These are phyloP conservation scores for Protophormia terraenovae DNA, from an alignment of 2,888 invertebrate genomes.

Conservation along the genomic window DNA sequence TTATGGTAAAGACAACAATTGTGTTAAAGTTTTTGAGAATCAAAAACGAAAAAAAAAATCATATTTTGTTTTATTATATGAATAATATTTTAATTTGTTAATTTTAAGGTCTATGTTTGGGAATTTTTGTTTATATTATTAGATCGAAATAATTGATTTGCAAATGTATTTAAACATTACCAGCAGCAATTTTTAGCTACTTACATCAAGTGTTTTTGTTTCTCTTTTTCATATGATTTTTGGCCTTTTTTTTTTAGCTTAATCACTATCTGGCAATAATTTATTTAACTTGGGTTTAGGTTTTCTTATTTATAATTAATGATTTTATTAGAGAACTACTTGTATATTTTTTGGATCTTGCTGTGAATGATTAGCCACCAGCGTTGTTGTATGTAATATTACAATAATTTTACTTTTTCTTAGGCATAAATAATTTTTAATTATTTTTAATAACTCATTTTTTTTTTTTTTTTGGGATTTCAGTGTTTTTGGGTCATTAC, in stretches of 20 bases:
- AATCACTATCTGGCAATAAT: too few relatives aligned
- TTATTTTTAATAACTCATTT: slow-evolving; percentile 37
- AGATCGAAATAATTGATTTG: neutral
- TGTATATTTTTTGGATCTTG: slow-evolving; percentile 44
- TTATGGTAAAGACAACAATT: neutral
- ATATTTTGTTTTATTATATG: slow-evolving; percentile 6
- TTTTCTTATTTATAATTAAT: slow-evolving; percentile 59
- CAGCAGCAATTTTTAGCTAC: neutral
- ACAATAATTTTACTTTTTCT: slow-evolving; percentile 26
- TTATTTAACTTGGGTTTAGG: too few relatives aligned
- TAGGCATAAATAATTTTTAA: slow-evolving; percentile 48
- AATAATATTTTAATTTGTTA: neutral
- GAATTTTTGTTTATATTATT: neutral
- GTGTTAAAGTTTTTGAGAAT: neutral
- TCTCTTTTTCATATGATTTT: too few relatives aligned
- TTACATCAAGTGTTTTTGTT: neutral
- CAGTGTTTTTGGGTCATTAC: slow-evolving; percentile 27
- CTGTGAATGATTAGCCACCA: slow-evolving; percentile 65
- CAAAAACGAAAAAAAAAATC: too few relatives aligned
- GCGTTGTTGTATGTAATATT: slow-evolving; percentile 20
- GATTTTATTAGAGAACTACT: slow-evolving; percentile 59
- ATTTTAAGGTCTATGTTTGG: neutral
- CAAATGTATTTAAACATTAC: neutral
- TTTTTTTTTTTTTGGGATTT: neutral
- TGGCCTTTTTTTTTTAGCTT: too few relatives aligned